Evolutionary conservation across 1,140 invertebrate species (phyloP).

Genomic region (Acyrthosiphon pisum): DNA sequence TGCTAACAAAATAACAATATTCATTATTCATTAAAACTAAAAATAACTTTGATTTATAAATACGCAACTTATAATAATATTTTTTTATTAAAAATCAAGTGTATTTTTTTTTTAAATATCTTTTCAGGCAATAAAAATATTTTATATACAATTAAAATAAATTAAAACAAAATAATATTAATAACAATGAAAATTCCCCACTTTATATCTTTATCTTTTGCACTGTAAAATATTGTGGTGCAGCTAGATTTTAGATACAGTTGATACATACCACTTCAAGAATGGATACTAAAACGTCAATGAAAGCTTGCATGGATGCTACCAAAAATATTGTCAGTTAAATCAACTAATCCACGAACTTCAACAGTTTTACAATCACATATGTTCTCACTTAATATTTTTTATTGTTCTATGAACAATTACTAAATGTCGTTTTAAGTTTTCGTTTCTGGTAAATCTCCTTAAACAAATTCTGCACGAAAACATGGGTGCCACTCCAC

Average conservation of each 20-base stretch:
- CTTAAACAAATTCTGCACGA: slow-evolving; percentile 62
- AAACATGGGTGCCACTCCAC: slow-evolving; percentile 63
- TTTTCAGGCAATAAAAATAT: neutral
- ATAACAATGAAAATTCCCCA: neutral
- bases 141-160: neutral
- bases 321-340: neutral
- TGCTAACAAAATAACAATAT: neutral
- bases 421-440: slow-evolving; percentile 64
- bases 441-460: slow-evolving; percentile 65
- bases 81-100: neutral
- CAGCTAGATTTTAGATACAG: neutral
- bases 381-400: neutral
- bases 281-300: neutral
- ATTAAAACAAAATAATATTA: neutral
- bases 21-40: neutral
- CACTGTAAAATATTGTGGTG: neutral
- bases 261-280: neutral
- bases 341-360: neutral
- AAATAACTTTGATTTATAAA: neutral
- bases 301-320: neutral
- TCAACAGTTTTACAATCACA: neutral
- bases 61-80: neutral
- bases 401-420: slow-evolving; percentile 22
- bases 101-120: neutral
- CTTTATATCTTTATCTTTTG: neutral